Conservation (phyloP, 1,140 invertebrate species). For the Bactericera cockerelli region DNA sequence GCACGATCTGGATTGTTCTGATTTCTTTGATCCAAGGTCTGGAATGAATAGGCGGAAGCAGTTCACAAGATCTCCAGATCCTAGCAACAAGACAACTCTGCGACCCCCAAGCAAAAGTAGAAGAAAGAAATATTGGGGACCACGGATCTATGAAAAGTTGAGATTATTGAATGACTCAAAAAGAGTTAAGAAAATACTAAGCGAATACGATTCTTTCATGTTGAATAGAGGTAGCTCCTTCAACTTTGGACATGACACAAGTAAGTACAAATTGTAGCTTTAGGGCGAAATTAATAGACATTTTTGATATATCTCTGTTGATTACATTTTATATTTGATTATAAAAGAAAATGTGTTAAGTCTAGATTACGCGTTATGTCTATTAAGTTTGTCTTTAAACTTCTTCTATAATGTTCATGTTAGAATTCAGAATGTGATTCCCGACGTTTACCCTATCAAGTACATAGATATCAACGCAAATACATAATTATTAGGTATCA, state of each 20-base stretch:
- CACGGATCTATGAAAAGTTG: conserved; percentile 3
- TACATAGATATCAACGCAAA: too few species aligned
- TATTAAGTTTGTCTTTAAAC: too few species aligned
- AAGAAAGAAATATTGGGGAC: conserved; percentile 5
- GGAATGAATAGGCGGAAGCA: background rate
- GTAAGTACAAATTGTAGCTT: background rate
- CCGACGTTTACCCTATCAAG: too few species aligned
- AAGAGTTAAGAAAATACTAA: background rate
- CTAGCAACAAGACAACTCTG: background rate
- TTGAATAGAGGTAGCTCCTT: conserved; percentile 4
- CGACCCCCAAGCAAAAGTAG: background rate
- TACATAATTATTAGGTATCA: too few species aligned
- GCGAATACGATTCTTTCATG: background rate
- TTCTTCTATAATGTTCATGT: too few species aligned
- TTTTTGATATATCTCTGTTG: background rate
- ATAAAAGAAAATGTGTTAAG: too few species aligned
- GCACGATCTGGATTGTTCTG: background rate
- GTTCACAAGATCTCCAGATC: background rate
- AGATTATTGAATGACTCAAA: background rate
- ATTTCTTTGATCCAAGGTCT: background rate
- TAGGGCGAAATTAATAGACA: background rate
- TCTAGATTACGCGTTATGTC: too few species aligned
- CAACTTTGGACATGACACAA: conserved; percentile 2
- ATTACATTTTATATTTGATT: too few species aligned
- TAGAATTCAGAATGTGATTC: too few species aligned